Evolutionary conservation across 2,888 invertebrate genomes (phyloP), one percentile per base, ranked within the genome.

Genomic region (Eristalis arbustorum): DNA sequence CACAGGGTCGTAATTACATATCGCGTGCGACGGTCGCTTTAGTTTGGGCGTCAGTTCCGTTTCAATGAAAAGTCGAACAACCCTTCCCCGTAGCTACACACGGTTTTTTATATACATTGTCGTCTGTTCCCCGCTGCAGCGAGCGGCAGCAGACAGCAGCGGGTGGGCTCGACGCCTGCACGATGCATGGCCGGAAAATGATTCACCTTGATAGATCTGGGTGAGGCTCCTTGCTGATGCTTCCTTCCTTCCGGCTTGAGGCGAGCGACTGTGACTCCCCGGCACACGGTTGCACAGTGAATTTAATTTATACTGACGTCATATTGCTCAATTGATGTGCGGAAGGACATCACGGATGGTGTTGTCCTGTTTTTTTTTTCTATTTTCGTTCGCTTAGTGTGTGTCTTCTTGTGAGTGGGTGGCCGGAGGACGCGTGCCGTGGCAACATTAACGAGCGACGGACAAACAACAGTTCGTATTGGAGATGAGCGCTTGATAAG

Each of bases 141-240:
- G n/a, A 14, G 42, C 42, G 42, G 49, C 14, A 14, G 49, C 49
- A 49, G 61, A 13, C 64, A 59, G n/a, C 85, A 78, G 57, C 77
- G 74, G 82, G 85, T 78, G 85, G 73, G 82, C 57, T 40, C 31
- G 81, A 64, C 61, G 68, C 76, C 63, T 72, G 76, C 84, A 76
- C 37, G 67, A 79, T 80, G 75, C 66, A 67, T 63, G 40, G 22
- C 10, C 28, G 82, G 82, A 66, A 78, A 87, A 87, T 87, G 85
- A 87, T 87, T 87, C 85, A 87, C 85, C 85, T 87, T 87, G 82
- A 82, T 87, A 77, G 82, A 87, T 87, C 78, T 82, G 74, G 85
- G 85, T 87, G 82, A 87, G 85, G 85, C 74, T 77, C 61, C 71
- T 77, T 78, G 64, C 67, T 75, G 84, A 63, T 73, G 84, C 81